A percentile compares a stretch with the other conserved stretches of the same genome.
Conservation (phyloP, 2,113 vertebrate species). For the Onychostruthus taczanowskii region DNA sequence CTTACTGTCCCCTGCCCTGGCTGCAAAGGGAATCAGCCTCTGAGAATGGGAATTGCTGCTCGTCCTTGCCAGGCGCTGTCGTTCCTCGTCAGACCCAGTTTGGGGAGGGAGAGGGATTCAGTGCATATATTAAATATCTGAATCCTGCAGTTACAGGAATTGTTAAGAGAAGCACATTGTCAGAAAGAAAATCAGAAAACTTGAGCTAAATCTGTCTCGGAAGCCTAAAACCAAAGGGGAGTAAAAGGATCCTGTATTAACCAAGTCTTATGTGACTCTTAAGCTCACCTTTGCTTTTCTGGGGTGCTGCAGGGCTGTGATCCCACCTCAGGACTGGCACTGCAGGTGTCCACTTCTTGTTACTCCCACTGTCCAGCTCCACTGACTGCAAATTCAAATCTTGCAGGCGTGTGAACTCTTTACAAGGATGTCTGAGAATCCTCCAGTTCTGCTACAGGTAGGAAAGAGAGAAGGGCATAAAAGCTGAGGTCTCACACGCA, state of each 20-base stretch:
- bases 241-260: neutral
- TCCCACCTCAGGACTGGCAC: neutral
- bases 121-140: neutral
- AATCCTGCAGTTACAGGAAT: neutral
- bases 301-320: neutral
- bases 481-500: neutral
- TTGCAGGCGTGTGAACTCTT: rapidly evolving
- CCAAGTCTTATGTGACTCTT: neutral
- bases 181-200: neutral
- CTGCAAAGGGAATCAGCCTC: neutral
- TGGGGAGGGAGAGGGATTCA: neutral
- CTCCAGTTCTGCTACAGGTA: neutral
- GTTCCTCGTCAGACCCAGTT: neutral
- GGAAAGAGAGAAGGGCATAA: neutral
- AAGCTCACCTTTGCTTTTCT: neutral
- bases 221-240: neutral
- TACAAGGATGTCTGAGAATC: neutral
- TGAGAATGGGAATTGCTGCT: neutral
- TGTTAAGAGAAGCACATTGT: neutral
- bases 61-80: neutral
- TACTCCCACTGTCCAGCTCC: neutral
- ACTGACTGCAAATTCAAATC: neutral
- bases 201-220: neutral
- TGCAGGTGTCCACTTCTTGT: rapidly evolving
- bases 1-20: neutral